These are phyloP conservation scores for Prionailurus viverrinus DNA, from an alignment of 2,113 vertebrate genomes.

Conservation along the genomic window DNA sequence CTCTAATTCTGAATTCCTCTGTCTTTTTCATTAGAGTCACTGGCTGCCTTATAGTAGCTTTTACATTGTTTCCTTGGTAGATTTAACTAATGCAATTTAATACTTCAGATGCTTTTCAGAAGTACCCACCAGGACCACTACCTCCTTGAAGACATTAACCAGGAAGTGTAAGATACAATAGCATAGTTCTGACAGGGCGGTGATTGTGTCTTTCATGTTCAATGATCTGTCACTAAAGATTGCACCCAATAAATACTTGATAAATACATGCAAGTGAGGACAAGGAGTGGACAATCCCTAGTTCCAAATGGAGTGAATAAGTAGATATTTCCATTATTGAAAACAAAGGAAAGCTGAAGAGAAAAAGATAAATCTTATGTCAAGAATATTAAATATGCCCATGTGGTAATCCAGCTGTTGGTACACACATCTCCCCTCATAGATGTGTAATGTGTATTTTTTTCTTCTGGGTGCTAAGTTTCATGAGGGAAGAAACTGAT, in stretches of 20 bases:
- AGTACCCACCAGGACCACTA: background rate
- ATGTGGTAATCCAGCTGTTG: background rate
- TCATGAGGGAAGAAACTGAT: background rate
- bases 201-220: background rate
- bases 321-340: background rate
- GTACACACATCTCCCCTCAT: background rate
- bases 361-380: background rate
- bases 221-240: background rate
- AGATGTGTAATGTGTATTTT: background rate
- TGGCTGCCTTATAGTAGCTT: background rate
- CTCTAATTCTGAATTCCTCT: background rate
- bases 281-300: background rate
- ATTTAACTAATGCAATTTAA: background rate
- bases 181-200: background rate
- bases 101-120: background rate
- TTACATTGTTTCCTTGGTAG: background rate
- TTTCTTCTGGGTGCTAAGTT: background rate
- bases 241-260: background rate
- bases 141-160: background rate
- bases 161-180: background rate
- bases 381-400: background rate
- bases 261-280: background rate
- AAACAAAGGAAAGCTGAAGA: conserved; percentile 8
- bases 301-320: background rate
- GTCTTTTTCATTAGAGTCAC: background rate